Base-by-base conservation (phyloP, 2,888 invertebrate species). In the Tiliacea aurago region DNA sequence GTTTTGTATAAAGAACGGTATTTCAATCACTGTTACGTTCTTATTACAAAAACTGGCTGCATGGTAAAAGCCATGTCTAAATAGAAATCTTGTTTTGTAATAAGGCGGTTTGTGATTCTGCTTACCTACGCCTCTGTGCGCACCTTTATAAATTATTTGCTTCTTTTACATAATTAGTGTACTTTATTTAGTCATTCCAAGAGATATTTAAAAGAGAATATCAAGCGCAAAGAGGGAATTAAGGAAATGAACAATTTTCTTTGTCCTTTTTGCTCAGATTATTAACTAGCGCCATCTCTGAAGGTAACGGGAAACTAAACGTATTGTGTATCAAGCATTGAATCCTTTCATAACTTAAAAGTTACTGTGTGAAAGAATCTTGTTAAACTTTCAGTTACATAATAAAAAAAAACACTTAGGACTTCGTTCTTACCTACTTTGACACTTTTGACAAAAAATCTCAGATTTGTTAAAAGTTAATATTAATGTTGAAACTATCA, bases 271-370 rank as follows among this genome's bases (percentile, higher is more conserved):
- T 51, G 58, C 28, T 59, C 41, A 20, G 68, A 75, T 75, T 63
- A 47, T 33, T 61, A 51, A 65, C 47, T 51, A 70, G 67, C 81
- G 84, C 74, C 84, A 83, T 83, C 83, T 84, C 41, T 81, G 67
- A 28, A 37, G 15, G n/a, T 11, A 45, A 58, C 7, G 1, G 2
- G 47, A 51, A 37, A 82, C 76, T 64, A 70, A 75, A 70, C 9
- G 58, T 58, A 33, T 71, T 28, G 28, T 70, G 37, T 67, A 20
- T 69, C 55, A 62, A 18, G 33, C 33, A 45, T 47, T 15, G 43
- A 58, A 72, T 43, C 9, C 6, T 18, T 58, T 72, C 41, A 67
- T 62, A 65, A 61, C 28, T 49, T 43, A 49, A 23, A 47, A 13
- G 9, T 10, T 15, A 69, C 3, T 68, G 15, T 20, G 18, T 65